phyloP scores from a whole-genome alignment of 2,888 invertebrate species.

The Leucophenga montana region DNA sequence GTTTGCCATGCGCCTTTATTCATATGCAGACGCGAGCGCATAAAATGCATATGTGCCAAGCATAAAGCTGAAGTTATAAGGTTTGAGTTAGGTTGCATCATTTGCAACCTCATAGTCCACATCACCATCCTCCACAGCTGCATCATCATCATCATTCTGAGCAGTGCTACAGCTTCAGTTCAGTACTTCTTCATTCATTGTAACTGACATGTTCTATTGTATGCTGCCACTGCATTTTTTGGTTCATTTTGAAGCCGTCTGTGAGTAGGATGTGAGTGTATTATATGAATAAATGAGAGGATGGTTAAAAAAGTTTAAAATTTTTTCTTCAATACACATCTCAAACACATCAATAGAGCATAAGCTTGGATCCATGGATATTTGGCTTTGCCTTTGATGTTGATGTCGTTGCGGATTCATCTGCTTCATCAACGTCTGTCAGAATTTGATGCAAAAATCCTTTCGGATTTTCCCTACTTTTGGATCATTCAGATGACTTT shows the following conservation, averaged over 20 bases:
- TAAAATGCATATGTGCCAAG: conserved; percentile 20
- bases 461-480: no score
- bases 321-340: no score
- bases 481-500: no score
- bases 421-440: no score
- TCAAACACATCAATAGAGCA: no score
- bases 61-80: background rate
- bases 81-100: background rate
- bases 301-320: no score
- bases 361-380: no score
- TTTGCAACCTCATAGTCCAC: background rate
- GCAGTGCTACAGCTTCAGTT: background rate
- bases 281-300: no score
- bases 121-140: background rate
- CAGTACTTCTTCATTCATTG: background rate
- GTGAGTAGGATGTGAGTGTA: no score
- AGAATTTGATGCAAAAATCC: no score
- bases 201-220: conserved; percentile 11
- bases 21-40: conserved; percentile 18
- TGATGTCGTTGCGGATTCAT: no score
- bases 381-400: no score
- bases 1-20: conserved; percentile 20
- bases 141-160: conserved; percentile 11
- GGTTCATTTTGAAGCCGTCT: background rate
- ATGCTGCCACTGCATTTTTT: background rate